Base-by-base conservation (phyloP, 2,113 vertebrate genomes). In the Amphilophus citrinellus region DNA sequence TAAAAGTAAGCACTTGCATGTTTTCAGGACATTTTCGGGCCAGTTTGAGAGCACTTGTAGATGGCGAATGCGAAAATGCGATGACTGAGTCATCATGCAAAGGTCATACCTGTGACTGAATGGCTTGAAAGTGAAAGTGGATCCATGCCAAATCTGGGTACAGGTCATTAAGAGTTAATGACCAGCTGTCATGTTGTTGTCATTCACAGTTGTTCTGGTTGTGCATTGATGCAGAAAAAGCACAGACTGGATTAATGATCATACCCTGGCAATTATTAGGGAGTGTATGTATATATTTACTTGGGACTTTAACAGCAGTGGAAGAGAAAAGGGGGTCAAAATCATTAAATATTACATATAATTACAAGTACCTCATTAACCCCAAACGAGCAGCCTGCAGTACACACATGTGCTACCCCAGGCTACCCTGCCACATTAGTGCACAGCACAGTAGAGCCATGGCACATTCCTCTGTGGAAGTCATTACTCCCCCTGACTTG, bases 341-440 rank as follows among this genome's bases (percentile, higher is more conserved):
- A 68, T 89, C 83, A 89, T 94, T 91, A 90, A 83, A 82, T 87
- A 87, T 87, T 82, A 85, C 80, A 86, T 90, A 73, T 84, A 88
- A 92, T 92, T 89, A 93, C 87, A 89, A 87, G 84, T 57, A 68
- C 76, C 84, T 73, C 77, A 92, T 94, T 92, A 93, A 92, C 83
- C 87, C 68, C 56, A 35, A 65, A 77, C 2, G 4, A 71, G 83
- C 27, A 58, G 61, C 53, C 27, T 17, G 57, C 27, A 42, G 84
- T 58, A 50, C 60, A 39, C 44, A 47, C 80, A 37, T 35, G 61
- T 79, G 85, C 10, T 27, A 87, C 85, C 78, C 35, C 11, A 13
- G 79, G 77, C 61, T 57, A 35, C 53, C 14, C 18, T 11, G 30
- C 62, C 76, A 88, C 79, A 86, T 91, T 86, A 86, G 82, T 44